Evolutionary conservation across 2,113 vertebrate genomes (phyloP), one percentile per base, ranked within the genome.

Genomic region (Cephalophus harveyi): DNA sequence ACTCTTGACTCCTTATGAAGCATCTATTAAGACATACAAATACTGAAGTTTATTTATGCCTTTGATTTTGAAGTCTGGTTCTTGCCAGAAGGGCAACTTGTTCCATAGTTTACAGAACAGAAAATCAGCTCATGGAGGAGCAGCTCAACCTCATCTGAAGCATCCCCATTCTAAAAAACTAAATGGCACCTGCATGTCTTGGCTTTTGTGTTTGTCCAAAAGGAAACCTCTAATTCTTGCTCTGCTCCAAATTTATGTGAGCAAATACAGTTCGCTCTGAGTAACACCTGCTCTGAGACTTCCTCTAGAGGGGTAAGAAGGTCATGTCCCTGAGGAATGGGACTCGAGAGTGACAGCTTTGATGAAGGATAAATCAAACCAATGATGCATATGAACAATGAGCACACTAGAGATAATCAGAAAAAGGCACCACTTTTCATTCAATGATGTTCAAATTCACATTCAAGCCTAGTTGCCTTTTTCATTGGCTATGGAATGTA

Each of bases 61-160:
- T 98, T 95, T 96, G 90, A 89, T 97, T 94, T 92, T 93, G n/a
- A 97, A 46, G 94, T 97, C 96, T 92, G 48, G 89, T 71, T 85
- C 86, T 95, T 97, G 94, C 93, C 94, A 97, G 33, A 92, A 97
- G 67, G 87, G 60, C 78, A 97, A 96, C 59, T 97, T 23, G 89
- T 89, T 98, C 93, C 78, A 83, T 89, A 23, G 36, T 87, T 43
- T 91, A 86, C 89, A 93, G 67, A 93, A 94, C 62, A 91, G 67
- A 97, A 96, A 98, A 83, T 67, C 52, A 81, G 94, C 90, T 81
- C 52, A 89, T 83, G 16, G 27, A 87, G 48, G 50, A 48, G 33
- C 48, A 91, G 7, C 43, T 90, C 57, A 87, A 6, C 64, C 64
- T 90, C 74, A 64, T 87, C 50, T 36, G 40, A 95, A 46, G 46